Evolutionary conservation across 2,113 vertebrate genomes (phyloP).

Genomic region (Micromys minutus): DNA sequence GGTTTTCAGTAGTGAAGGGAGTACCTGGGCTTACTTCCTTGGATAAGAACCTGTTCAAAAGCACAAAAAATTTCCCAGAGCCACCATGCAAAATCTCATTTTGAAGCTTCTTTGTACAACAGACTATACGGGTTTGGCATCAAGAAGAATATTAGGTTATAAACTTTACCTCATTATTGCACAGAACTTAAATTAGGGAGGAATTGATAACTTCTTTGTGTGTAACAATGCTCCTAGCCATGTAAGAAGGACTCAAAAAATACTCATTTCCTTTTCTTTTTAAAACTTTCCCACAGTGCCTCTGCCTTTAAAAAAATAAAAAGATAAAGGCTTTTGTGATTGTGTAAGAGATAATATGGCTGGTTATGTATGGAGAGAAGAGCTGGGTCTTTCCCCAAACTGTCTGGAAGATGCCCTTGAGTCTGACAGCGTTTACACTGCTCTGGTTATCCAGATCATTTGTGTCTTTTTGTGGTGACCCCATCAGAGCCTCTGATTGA

Average conservation of each 20-base stretch:
- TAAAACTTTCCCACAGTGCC: neutral
- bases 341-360: neutral
- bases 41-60: conserved; percentile 49
- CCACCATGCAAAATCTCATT: conserved; percentile 21
- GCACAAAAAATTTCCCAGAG: conserved; percentile 24
- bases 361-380: neutral
- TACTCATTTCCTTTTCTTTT: neutral
- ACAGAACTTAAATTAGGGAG: conserved; percentile 23
- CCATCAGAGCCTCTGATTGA: neutral
- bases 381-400: neutral
- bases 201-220: neutral
- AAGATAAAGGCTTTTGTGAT: neutral
- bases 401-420: neutral
- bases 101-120: conserved; percentile 26
- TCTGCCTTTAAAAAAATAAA: no score
- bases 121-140: neutral
- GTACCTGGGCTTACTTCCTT: conserved; percentile 35
- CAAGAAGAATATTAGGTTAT: neutral
- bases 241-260: neutral
- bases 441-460: neutral
- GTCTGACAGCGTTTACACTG: neutral
- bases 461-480: neutral
- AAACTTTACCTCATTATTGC: neutral
- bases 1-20: conserved; percentile 31
- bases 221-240: neutral